Evolutionary conservation across 2,797 vertebrate species (phyloP), one percentile per base, ranked within the genome.

Genomic region (Sebastes jordani): DNA sequence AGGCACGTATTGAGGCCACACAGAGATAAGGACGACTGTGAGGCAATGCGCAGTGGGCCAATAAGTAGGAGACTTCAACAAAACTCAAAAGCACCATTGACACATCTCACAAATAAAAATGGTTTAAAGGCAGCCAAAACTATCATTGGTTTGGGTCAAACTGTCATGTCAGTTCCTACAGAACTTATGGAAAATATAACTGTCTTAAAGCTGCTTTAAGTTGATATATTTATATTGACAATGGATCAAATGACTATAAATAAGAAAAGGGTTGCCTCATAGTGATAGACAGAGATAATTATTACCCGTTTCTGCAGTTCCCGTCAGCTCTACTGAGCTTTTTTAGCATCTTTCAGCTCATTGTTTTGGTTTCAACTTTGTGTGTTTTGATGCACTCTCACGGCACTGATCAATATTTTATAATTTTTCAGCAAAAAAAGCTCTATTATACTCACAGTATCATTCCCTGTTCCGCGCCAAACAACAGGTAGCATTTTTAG

Each of bases 21-120:
- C 68, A 11, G 59, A 76, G 84, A 88, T 86, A 89, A 88, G 83
- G 27, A 23, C 6, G 59, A 55, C 36, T 61, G 79, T 83, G 88
- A 67, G 49, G 76, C 87, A 90, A 91, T 82, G 46, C 7, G 14
- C 13, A 20, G 42, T 83, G 78, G 56, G 22, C 77, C 81, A 82
- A 82, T 29, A 59, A 59, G 49, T 36, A 58, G 7, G 42, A 77
- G 67, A 78, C 60, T 58, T 70, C 73, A 73, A 77, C 23, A 75
- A 59, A 74, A 42, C 29, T 72, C 2, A 71, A 69, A 72, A 25
- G 23, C 10, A 56, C 59, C 6, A 23, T 36, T 36, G 70, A 64
- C 46, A 62, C 2, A 13, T 16, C 34, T 68, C 20, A 71, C 6
- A 32, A 74, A 70, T 64, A 27, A 36, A 59, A 70, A 20, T 22